These are phyloP conservation scores for Erpetoichthys calabaricus DNA, from an alignment of 2,797 vertebrate species.

Conservation along the genomic window DNA sequence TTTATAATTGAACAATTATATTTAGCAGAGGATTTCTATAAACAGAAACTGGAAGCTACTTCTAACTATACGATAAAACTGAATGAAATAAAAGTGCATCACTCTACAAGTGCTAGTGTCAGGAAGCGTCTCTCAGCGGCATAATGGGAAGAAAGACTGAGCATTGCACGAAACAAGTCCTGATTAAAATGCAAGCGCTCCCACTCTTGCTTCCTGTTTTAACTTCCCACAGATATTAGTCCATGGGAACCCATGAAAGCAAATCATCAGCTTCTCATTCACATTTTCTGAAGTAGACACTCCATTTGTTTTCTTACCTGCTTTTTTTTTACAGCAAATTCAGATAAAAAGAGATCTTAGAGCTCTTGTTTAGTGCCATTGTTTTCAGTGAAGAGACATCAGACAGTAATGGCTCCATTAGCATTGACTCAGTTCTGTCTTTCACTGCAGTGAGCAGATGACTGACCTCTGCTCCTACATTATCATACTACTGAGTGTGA, in stretches of 20 bases:
- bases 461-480: too few species aligned
- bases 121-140: conserved; percentile 42
- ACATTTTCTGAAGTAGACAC: neutral
- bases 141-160: conserved; percentile 20
- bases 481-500: too few species aligned
- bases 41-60: conserved; percentile 10
- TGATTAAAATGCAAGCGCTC: conserved; percentile 35
- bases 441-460: too few species aligned
- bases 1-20: conserved; percentile 5
- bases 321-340: neutral
- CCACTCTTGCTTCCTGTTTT: conserved; percentile 22
- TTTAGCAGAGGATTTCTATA: conserved; percentile 17
- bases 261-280: conserved; percentile 3
- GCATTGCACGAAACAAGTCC: conserved; percentile 33
- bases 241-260: conserved; percentile 31
- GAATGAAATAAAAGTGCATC: conserved; percentile 30
- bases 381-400: too few species aligned
- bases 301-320: neutral
- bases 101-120: conserved; percentile 23
- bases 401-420: too few species aligned
- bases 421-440: too few species aligned
- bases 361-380: too few species aligned
- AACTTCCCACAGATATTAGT: conserved; percentile 28
- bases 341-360: neutral
- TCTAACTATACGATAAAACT: conserved; percentile 18